A percentile compares a stretch with the other conserved stretches of the same genome.
These are phyloP conservation scores for Acyrthosiphon pisum DNA, from an alignment of 1,140 invertebrate genomes.

Conservation along the genomic window DNA sequence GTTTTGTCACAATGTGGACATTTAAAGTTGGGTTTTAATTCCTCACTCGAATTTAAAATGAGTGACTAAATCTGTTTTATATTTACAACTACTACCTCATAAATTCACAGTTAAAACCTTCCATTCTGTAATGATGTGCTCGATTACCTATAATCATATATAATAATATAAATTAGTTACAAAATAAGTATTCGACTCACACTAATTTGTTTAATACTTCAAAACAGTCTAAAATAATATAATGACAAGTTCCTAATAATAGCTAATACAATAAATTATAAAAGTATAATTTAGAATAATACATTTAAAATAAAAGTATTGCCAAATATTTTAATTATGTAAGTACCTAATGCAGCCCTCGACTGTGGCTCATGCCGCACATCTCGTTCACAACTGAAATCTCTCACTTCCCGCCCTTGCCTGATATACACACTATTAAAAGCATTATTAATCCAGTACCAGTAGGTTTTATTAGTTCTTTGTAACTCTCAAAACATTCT, in stretches of 20 bases:
- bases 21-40: slow-evolving; percentile 69
- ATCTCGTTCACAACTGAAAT: too few species aligned
- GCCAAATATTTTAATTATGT: neutral
- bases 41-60: slow-evolving; percentile 63
- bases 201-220: neutral
- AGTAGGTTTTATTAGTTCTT: neutral
- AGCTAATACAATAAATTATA: neutral
- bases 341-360: neutral
- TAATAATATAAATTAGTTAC: neutral
- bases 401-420: too few species aligned
- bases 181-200: neutral
- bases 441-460: neutral
- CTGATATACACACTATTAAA: neutral
- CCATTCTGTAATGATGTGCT: slow-evolving; percentile 59
- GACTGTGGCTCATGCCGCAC: too few species aligned
- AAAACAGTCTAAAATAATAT: neutral
- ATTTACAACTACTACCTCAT: slow-evolving; percentile 57
- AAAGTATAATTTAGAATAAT: neutral
- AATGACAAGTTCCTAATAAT: neutral
- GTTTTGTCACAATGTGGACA: slow-evolving; percentile 65
- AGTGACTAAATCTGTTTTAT: slow-evolving; percentile 59
- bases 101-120: slow-evolving; percentile 59
- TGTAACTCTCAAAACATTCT: neutral
- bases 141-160: slow-evolving; percentile 19
- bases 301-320: neutral